Percentiles rank a stretch among this genome's conserved stretches.
Conservation (phyloP, 1,140 invertebrate species). For the Drosophila sturtevanti region DNA sequence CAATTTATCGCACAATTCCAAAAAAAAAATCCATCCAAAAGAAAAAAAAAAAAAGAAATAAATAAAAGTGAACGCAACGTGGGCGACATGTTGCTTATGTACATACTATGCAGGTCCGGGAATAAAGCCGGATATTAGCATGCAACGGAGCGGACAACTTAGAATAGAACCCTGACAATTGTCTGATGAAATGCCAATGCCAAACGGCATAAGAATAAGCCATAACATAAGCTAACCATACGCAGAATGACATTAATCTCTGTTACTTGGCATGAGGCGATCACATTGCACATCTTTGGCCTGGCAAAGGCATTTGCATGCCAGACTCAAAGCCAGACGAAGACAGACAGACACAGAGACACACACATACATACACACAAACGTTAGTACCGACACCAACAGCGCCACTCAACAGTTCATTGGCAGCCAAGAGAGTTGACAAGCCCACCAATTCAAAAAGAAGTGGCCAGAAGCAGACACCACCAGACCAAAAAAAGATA, state of each 20-base stretch:
- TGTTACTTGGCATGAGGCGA: conserved; percentile 24
- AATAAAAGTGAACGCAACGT: conserved; percentile 29
- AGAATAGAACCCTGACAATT: conserved; percentile 44
- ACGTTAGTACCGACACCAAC: conserved; percentile 4
- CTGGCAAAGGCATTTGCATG: conserved; percentile 44
- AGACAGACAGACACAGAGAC: conserved; percentile 9
- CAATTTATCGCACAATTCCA: conserved; percentile 43
- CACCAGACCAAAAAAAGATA: conserved; percentile 20
- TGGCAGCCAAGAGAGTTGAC: conserved; percentile 50
- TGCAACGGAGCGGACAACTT: conserved; percentile 32
- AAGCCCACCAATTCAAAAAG: conserved; percentile 57
- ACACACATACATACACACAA: conserved; percentile 9
- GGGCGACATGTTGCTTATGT: conserved; percentile 13
- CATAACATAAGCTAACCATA: conserved; percentile 24
- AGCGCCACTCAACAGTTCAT: conserved; percentile 49
- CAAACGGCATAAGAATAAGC: conserved; percentile 10
- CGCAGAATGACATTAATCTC: conserved; percentile 49
- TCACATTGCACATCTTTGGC: conserved; percentile 26
- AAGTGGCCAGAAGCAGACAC: neutral
- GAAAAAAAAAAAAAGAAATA: conserved; percentile 17
- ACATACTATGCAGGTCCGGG: conserved; percentile 63
- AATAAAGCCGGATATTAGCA: conserved; percentile 68
- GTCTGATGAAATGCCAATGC: conserved; percentile 59
- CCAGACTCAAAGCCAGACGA: conserved; percentile 8
- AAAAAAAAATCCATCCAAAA: conserved; percentile 67